Evolutionary conservation across 2,113 vertebrate genomes (phyloP).

Genomic region (Scomber japonicus): DNA sequence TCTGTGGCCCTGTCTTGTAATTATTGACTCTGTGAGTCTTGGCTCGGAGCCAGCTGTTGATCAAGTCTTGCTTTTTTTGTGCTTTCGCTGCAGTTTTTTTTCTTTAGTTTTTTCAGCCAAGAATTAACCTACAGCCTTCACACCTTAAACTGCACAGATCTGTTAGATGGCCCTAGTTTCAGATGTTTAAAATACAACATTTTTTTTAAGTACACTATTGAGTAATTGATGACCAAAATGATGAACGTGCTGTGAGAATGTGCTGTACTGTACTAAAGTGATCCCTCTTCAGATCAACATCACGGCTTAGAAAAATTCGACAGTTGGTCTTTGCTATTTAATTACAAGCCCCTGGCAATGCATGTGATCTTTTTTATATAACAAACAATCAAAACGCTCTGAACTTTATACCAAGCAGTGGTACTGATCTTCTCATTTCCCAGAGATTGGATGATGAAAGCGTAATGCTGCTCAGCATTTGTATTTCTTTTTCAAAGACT

Average conservation of each 20-base stretch:
- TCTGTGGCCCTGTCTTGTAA: slow-evolving; percentile 24
- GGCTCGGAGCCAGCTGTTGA: slow-evolving; percentile 5
- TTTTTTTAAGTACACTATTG: not conserved
- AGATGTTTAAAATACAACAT: not conserved
- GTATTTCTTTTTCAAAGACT: too few species aligned
- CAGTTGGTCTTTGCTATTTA: slow-evolving; percentile 9
- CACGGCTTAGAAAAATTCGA: slow-evolving; percentile 22
- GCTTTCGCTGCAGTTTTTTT: not conserved
- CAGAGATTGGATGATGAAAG: not conserved
- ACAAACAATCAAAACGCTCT: not conserved
- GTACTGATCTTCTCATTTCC: not conserved
- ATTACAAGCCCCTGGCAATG: not conserved
- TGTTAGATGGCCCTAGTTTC: not conserved
- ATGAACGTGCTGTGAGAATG: not conserved
- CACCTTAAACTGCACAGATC: not conserved
- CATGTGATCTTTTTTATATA: not conserved
- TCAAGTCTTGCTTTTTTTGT: slow-evolving; percentile 5
- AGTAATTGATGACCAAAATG: not conserved
- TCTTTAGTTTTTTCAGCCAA: not conserved
- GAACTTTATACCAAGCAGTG: not conserved
- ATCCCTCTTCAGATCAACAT: slow-evolving; percentile 7
- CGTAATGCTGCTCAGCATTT: too few species aligned
- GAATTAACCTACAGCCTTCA: slow-evolving; percentile 3
- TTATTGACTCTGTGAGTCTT: slow-evolving; percentile 25
- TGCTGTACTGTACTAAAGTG: not conserved